These are phyloP conservation scores for Nephrotoma flavescens DNA, from an alignment of 2,888 invertebrate species.

Conservation along the genomic window DNA sequence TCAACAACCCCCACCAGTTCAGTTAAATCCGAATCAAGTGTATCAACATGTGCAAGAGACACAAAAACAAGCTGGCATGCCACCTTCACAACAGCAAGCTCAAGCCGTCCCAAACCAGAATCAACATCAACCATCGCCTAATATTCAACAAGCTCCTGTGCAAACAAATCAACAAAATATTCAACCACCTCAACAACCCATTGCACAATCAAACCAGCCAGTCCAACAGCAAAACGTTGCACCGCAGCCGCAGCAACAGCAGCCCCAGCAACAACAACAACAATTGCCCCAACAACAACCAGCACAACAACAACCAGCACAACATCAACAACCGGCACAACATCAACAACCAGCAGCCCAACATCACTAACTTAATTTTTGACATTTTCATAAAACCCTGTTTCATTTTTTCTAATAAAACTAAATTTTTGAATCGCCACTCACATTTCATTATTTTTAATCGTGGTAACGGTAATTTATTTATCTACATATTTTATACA, in stretches of 20 bases:
- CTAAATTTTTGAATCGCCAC: too few species aligned
- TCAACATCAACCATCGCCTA: background rate
- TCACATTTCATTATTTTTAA: too few species aligned
- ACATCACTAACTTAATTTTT: background rate
- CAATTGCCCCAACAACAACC: constrained; percentile 14
- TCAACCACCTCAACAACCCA: constrained; percentile 7
- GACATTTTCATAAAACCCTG: background rate
- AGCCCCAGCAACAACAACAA: constrained; percentile 20
- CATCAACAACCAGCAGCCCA: background rate
- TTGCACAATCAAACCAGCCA: constrained; percentile 7
- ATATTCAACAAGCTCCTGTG: background rate
- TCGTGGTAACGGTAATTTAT: too few species aligned
- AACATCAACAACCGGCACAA: constrained; percentile 14
- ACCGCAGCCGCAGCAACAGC: constrained; percentile 8
- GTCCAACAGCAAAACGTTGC: constrained; percentile 7
- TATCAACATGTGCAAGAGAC: constrained; percentile 17
- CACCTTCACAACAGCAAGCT: constrained; percentile 9
- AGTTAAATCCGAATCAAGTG: constrained; percentile 21
- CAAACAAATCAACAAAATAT: background rate
- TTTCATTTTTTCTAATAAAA: background rate
- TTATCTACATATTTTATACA: too few species aligned
- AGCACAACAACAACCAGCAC: constrained; percentile 15
- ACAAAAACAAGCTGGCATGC: background rate
- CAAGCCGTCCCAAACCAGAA: constrained; percentile 13
- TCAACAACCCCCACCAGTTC: constrained; percentile 19